Base-by-base conservation (phyloP, 2,888 invertebrate genomes). In the Andrena bicolor region DNA sequence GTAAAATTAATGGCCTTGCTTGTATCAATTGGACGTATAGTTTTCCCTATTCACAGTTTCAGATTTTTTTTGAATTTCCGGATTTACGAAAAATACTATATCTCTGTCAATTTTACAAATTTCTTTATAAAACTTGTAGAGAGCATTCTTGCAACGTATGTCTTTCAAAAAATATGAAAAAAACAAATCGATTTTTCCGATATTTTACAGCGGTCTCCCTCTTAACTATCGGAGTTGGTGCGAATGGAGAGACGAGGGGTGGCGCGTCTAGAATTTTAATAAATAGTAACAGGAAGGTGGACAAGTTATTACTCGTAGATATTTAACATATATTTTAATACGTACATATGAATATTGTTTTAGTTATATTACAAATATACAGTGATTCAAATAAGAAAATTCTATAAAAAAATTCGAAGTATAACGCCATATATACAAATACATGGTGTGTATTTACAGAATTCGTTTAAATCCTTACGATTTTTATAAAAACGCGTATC, bases 341-440 rank as follows among this genome's bases (percentile, higher is more conserved):
- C 32, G 35, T 53, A 77, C 26, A 26, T 73, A 65, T 76, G 30
- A 69, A 48, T 30, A 71, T 66, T 80, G 65, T 23, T 64, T 60
- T 41, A 56, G 28, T 51, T 77, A 81, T 75, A 41, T 84, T 84
- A 72, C 80, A 71, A 74, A 69, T 83, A 48, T 82, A 83, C 82
- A 82, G 6, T 16, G 10, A 51, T 58, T 64, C 13, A 63, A 75
- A 74, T 74, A 82, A 64, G 60, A 76, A 82, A 71, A 64, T 65
- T 77, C 72, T 69, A 71, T 56, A 71, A 63, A 76, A 70, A 53
- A 61, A 71, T 35, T 63, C 87, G 64, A 32, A 74, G 83, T 81
- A 88, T 73, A 85, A 79, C 64, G 64, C 53, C 53, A 35, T 60
- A 66, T 78, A 26, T 16, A 35, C 23, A 20, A 32, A 63, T 13